phyloP scores from a whole-genome alignment of 2,797 vertebrate genomes.

The Avahi laniger region DNA sequence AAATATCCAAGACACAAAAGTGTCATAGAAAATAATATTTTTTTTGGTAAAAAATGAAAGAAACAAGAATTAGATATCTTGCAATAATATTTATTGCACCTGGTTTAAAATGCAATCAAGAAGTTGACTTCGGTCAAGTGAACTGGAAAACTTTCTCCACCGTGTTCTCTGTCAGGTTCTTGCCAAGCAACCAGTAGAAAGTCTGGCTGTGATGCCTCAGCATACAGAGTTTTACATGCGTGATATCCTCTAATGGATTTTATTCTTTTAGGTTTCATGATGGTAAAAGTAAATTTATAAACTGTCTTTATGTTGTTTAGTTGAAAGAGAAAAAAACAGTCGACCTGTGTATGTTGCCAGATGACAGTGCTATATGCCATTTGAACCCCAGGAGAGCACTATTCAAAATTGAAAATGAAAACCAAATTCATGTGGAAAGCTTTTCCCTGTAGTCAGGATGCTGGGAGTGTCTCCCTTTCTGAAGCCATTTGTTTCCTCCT shows the following conservation, averaged over 20 bases:
- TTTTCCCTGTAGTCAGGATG: not conserved
- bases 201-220: not conserved
- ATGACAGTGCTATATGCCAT: not conserved
- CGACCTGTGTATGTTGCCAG: not conserved
- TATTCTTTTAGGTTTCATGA: not conserved
- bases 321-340: not conserved
- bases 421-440: not conserved
- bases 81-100: not conserved
- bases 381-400: not conserved
- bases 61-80: not conserved
- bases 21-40: not conserved
- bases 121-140: not conserved
- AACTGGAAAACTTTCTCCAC: not conserved
- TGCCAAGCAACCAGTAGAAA: not conserved
- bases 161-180: not conserved
- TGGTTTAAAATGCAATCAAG: not conserved
- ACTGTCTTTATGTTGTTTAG: not conserved
- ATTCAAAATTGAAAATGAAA: slow-evolving; percentile 23
- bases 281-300: not conserved
- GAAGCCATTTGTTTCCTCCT: not conserved
- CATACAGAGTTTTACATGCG: not conserved
- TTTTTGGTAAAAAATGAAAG: slow-evolving; percentile 16
- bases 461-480: not conserved
- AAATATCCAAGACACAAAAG: not conserved
- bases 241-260: not conserved